Evolutionary conservation across 35 echinoderm and acorn worm species (phyloP), one percentile per base, ranked within the genome.

Genomic region (Heliocidaris tuberculata): DNA sequence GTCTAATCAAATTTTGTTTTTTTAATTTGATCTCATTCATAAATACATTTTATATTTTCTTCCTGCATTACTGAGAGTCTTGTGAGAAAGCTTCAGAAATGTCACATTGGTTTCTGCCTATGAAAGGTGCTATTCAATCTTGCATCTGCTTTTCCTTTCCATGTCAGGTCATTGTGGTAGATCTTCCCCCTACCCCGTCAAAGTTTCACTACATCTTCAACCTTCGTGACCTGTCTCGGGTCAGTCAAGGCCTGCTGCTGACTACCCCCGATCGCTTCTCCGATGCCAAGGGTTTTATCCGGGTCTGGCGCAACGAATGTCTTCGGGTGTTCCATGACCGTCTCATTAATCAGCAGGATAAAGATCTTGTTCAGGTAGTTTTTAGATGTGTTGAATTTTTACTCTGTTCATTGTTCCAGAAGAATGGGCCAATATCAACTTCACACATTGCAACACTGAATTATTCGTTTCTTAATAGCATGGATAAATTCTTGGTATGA

Each of bases 191-290:
- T n/a, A 99, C 98, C 27, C 98, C 98, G 7, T 98, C 98, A 86
- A 99, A 97, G 96, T 99, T 99, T 49, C 97, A 99, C 90, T 97
- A 99, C 96, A 99, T 99, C 94, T 97, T 97, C 95, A 99, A 99
- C 92, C 85, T 97, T 92, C 88, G 97, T 29, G 97, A 99, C 85
- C 86, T 99, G 54, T 99, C 98, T 6, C 94, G 98, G 0, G 98
- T 99, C n/a, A 94, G 94, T 65, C 98, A 99, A 61, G 98, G 98
- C 12, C 78, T 99, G 93, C 95, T 99, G 47, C 92, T 96, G 59
- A 99, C 97, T 11, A 99, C 97, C 31, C 98, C 98, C 0, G 98
- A 99, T 59, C 95, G 97, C n/a, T 99, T 99, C 86, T 88, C 96
- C 10, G 97, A 88, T 56, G 96, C 85, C 0, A 47, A 49, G 24